A percentile compares a stretch with the other conserved stretches of the same genome.
phyloP scores from a whole-genome alignment of 2,888 invertebrate genomes.

The Drosophila nr. medialis region DNA sequence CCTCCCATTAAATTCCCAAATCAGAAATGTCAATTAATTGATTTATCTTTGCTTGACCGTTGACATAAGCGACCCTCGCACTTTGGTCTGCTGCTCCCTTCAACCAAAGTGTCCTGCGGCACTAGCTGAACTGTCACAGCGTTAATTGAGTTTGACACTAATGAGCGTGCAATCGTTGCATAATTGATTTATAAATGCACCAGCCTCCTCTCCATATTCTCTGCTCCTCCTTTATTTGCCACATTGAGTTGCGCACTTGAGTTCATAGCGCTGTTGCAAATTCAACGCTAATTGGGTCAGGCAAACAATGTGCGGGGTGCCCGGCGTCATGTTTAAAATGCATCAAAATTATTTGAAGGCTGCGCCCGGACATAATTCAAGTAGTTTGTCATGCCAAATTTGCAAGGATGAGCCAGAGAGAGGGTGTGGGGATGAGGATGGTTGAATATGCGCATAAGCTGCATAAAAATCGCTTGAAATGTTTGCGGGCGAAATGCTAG shows the following conservation, averaged over 20 bases:
- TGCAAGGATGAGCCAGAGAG: not conserved
- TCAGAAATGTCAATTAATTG: constrained; percentile 43
- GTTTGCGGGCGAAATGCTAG: constrained; percentile 19
- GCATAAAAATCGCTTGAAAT: constrained; percentile 56
- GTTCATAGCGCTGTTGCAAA: constrained; percentile 73
- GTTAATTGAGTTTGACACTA: constrained; percentile 81
- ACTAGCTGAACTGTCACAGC: constrained; percentile 67
- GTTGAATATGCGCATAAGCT: constrained; percentile 22
- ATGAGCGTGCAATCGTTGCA: constrained; percentile 79
- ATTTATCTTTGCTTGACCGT: constrained; percentile 42
- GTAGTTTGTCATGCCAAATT: constrained; percentile 30
- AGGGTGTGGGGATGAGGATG: not conserved
- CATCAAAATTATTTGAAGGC: constrained; percentile 52
- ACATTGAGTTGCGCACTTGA: constrained; percentile 60
- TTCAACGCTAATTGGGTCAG: constrained; percentile 70
- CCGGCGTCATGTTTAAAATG: constrained; percentile 20
- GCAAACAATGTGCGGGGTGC: constrained; percentile 58
- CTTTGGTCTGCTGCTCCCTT: not conserved
- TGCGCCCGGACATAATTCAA: constrained; percentile 42
- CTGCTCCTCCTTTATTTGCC: not conserved
- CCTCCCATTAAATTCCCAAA: constrained; percentile 1
- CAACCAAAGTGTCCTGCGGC: constrained; percentile 24
- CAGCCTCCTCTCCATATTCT: constrained; percentile 11
- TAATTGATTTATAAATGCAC: constrained; percentile 80
- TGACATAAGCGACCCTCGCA: constrained; percentile 21